phyloP scores from a whole-genome alignment of 2,797 vertebrate genomes.

The Etheostoma nigrum region DNA sequence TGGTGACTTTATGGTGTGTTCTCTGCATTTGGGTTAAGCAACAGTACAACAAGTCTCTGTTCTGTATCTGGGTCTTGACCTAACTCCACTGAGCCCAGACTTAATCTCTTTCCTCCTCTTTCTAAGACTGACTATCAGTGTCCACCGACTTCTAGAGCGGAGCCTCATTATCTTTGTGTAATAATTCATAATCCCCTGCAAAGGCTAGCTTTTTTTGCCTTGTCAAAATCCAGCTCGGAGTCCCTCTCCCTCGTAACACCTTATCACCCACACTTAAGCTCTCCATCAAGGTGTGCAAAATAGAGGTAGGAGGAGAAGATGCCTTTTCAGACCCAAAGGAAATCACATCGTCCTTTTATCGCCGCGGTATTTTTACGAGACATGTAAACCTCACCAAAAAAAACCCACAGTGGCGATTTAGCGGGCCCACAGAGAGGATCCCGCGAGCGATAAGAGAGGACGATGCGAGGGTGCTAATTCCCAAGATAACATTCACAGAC shows the following conservation, averaged over 20 bases:
- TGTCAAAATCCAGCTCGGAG: conserved; percentile 58
- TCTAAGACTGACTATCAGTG: conserved; percentile 46
- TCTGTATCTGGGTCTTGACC: conserved; percentile 5
- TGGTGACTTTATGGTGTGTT: no score
- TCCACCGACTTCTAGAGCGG: conserved; percentile 35
- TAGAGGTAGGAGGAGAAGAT: conserved; percentile 42
- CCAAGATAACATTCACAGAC: conserved; percentile 79
- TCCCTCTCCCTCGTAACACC: conserved; percentile 47
- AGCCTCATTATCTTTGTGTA: conserved; percentile 65
- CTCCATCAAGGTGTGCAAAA: conserved; percentile 44
- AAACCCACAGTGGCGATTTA: conserved; percentile 53
- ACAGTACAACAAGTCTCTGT: not conserved
- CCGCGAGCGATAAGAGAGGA: conserved; percentile 60
- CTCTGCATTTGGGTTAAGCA: not conserved
- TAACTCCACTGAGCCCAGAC: conserved; percentile 2
- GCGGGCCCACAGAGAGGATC: conserved; percentile 59
- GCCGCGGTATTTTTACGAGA: conserved; percentile 40
- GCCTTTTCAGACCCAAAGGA: conserved; percentile 47
- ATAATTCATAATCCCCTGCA: conserved; percentile 72
- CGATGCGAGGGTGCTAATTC: conserved; percentile 73
- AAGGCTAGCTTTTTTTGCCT: conserved; percentile 23
- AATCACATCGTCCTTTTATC: conserved; percentile 57
- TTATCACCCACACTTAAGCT: conserved; percentile 52
- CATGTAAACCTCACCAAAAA: conserved; percentile 51
- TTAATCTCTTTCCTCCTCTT: conserved; percentile 25